A percentile compares a stretch with the other conserved stretches of the same genome.
These are phyloP conservation scores for Alces alces DNA, from an alignment of 2,113 vertebrate species.

Conservation along the genomic window DNA sequence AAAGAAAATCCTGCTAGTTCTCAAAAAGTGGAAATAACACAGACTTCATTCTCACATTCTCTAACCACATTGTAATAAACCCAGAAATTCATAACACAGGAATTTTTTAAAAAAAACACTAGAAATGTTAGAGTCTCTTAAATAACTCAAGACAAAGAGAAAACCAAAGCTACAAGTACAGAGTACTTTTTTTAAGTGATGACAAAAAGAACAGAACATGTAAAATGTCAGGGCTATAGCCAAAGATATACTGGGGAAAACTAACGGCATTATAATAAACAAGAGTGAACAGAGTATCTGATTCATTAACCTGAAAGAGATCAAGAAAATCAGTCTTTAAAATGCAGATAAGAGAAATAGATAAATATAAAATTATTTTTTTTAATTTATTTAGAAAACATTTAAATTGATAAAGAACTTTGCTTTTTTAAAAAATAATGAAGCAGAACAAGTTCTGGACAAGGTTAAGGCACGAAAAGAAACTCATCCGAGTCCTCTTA, in stretches of 20 bases:
- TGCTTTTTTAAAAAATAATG: not conserved
- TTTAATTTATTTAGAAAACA: not conserved
- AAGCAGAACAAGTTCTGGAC: not conserved
- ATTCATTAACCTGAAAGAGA: not conserved
- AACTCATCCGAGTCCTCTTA: not conserved
- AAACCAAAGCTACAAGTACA: slow-evolving; percentile 31
- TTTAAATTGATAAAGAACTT: not conserved
- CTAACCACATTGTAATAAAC: not conserved
- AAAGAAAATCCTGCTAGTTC: not conserved
- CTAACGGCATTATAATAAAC: slow-evolving; percentile 22
- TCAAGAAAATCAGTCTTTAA: not conserved
- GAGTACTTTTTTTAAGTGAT: slow-evolving; percentile 28
- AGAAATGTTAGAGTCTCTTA: slow-evolving; percentile 37
- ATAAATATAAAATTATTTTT: not conserved
- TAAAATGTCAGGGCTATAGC: not conserved
- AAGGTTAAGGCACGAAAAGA: not conserved
- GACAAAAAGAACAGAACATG: slow-evolving; percentile 2
- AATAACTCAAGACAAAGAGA: slow-evolving; percentile 40
- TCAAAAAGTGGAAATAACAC: slow-evolving; percentile 5
- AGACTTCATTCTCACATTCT: not conserved
- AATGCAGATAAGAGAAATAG: not conserved
- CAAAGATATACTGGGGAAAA: slow-evolving; percentile 35
- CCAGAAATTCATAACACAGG: slow-evolving; percentile 35
- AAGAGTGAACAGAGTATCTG: not conserved
- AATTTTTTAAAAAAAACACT: not conserved